A percentile compares a stretch with the other conserved stretches of the same genome.
phyloP scores from a whole-genome alignment of 1,140 invertebrate genomes.

The Coboldia fuscipes region DNA sequence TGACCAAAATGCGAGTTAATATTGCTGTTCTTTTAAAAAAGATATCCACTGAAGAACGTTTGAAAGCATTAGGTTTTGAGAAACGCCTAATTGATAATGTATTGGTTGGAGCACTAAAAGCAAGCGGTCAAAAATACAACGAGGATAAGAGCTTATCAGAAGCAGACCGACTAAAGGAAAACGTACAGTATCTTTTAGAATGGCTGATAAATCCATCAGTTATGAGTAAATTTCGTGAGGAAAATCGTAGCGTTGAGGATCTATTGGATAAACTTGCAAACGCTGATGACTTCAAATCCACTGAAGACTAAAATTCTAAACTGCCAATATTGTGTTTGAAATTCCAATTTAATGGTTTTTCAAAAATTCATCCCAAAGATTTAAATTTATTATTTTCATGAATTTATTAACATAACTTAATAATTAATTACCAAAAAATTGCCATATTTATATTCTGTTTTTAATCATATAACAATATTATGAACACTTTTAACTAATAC shows the following conservation, averaged over 20 bases:
- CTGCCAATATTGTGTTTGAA: no score
- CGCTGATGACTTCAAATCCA: no score
- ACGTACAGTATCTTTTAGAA: conserved; percentile 53
- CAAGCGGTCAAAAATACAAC: conserved; percentile 43
- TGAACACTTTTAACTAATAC: no score
- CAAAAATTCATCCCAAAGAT: no score
- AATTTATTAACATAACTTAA: no score
- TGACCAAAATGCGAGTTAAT: conserved; percentile 48
- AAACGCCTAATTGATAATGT: conserved; percentile 64
- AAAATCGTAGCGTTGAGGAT: conserved; percentile 52
- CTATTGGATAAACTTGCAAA: conserved; percentile 54
- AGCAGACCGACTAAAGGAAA: conserved; percentile 36
- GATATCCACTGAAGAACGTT: conserved; percentile 52
- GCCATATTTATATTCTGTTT: no score
- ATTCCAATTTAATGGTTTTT: no score
- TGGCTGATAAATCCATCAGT: conserved; percentile 59
- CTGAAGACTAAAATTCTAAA: no score
- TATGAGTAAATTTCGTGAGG: conserved; percentile 49
- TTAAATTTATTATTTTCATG: no score
- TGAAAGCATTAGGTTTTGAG: conserved; percentile 56
- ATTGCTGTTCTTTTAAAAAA: conserved; percentile 57
- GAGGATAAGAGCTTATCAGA: conserved; percentile 27
- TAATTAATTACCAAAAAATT: no score
- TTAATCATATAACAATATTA: no score
- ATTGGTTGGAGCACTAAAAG: conserved; percentile 49